phyloP scores from a whole-genome alignment of 2,113 vertebrate genomes.

The Phasianus colchicus region DNA sequence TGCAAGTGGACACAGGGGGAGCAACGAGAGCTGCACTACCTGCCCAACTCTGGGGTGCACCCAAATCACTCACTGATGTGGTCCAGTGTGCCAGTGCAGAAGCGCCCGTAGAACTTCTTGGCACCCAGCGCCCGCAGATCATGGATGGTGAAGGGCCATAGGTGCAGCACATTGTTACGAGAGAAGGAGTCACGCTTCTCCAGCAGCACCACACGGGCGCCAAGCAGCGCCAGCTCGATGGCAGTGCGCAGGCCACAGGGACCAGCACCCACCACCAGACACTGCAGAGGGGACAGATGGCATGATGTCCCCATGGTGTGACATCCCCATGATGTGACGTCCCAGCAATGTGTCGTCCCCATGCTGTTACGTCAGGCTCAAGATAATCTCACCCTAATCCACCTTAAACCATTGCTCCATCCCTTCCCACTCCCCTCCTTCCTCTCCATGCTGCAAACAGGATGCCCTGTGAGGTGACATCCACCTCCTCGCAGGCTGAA shows the following conservation, averaged over 20 bases:
- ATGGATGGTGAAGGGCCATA: slow-evolving; percentile 94
- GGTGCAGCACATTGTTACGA: slow-evolving; percentile 96
- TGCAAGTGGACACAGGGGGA: slow-evolving; percentile 23
- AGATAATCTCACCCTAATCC: no score
- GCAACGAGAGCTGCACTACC: neutral
- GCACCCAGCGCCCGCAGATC: slow-evolving; percentile 89
- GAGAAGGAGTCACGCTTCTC: slow-evolving; percentile 91
- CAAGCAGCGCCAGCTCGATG: slow-evolving; percentile 90
- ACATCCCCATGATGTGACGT: no score
- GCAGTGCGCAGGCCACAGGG: slow-evolving; percentile 92
- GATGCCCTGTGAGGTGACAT: neutral
- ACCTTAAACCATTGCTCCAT: neutral
- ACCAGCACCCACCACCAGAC: slow-evolving; percentile 91
- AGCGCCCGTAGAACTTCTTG: slow-evolving; percentile 95
- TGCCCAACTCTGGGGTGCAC: neutral
- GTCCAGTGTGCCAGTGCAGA: slow-evolving; percentile 90
- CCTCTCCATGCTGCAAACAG: neutral
- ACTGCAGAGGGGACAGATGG: slow-evolving; percentile 65
- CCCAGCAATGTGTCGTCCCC: no score
- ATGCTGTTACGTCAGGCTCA: no score
- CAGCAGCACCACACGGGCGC: slow-evolving; percentile 88
- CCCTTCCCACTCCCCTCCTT: neutral
- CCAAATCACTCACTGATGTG: slow-evolving; percentile 87
- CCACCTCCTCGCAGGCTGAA: fast-evolving
- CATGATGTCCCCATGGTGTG: neutral